Evolutionary conservation across 2,888 invertebrate species (phyloP), one percentile per base, ranked within the genome.

Genomic region (Caprella mutica): DNA sequence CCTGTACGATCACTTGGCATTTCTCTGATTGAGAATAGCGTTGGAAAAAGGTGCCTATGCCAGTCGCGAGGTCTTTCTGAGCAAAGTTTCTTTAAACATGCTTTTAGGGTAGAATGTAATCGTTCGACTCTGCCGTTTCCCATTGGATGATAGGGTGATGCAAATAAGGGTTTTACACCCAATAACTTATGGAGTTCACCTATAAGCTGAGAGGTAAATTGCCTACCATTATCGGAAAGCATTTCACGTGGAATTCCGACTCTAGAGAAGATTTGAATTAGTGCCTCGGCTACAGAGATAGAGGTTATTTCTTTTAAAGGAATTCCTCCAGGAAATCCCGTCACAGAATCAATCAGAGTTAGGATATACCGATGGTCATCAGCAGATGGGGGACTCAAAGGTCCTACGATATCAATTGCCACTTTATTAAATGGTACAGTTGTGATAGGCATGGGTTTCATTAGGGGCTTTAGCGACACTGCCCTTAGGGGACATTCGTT

Each of bases 11-110:
- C 46, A 23, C 42, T 57, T 5, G 51, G 51, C 17, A 56, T 33
- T 40, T 56, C 56, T n/a, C 56, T 12, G 12, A 56, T 14, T 12
- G 51, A 29, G 24, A 56, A 56, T n/a, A 40, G 55, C 39, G 19
- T 55, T 38, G 40, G 40, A 6, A 43, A 23, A 5, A 43, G 43
- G 26, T 43, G 26, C 23, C 43, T 14, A 43, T 43, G 21, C 43
- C 43, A 43, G 17, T 43, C 43, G n/a, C 23, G 17, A 6, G 43
- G 23, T 23, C n/a, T 43, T 5, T 55, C 50, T 1, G 29, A 17
- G n/a, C 55, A 50, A 6, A 48, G 26, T 21, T 55, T 55, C 5
- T 26, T 5, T 5, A 55, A n/a, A n/a, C 35, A 39, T 12, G 40
- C 14, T 17, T 50, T 50, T 1, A 55, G 21, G 23, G 50, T 48